Percentiles rank a stretch among this genome's conserved stretches.
These are phyloP conservation scores for Drosophila monieri DNA, from an alignment of 2,888 invertebrate species.

Conservation along the genomic window DNA sequence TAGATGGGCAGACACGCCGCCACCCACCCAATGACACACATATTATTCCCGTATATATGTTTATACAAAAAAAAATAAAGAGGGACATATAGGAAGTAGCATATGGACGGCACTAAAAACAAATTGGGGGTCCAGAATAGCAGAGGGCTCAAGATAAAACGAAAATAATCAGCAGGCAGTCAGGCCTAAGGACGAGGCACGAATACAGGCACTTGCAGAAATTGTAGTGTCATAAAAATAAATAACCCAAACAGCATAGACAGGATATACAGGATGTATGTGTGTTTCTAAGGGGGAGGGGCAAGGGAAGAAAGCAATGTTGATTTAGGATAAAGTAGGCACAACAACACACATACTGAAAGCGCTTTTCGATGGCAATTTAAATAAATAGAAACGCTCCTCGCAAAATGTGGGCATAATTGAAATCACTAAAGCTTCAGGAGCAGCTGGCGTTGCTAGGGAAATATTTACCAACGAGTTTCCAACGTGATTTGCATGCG, in stretches of 20 bases:
- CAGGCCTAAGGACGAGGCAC: conserved; percentile 65
- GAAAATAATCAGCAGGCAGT: conserved; percentile 78
- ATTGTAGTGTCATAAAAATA: conserved; percentile 77
- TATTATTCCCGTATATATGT: conserved; percentile 1
- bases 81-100: conserved; percentile 29
- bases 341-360: conserved; percentile 22
- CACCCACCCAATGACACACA: conserved; percentile 1
- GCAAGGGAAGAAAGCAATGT: conserved; percentile 50
- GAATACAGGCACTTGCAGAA: conserved; percentile 34
- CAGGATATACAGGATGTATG: neutral
- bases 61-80: neutral
- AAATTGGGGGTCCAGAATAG: conserved; percentile 75
- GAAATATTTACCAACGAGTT: conserved; percentile 50
- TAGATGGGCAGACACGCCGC: conserved; percentile 28
- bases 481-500: conserved; percentile 69
- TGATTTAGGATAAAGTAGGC: conserved; percentile 72
- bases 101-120: conserved; percentile 70
- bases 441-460: conserved; percentile 48
- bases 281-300: neutral
- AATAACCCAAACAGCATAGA: conserved; percentile 43
- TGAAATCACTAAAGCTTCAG: conserved; percentile 65
- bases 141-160: conserved; percentile 73
- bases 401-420: conserved; percentile 50
- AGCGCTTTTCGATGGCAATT: conserved; percentile 62
- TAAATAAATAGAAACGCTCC: conserved; percentile 63